phyloP scores from a whole-genome alignment of 2,888 invertebrate species.

The Sclerodermus sp. region DNA sequence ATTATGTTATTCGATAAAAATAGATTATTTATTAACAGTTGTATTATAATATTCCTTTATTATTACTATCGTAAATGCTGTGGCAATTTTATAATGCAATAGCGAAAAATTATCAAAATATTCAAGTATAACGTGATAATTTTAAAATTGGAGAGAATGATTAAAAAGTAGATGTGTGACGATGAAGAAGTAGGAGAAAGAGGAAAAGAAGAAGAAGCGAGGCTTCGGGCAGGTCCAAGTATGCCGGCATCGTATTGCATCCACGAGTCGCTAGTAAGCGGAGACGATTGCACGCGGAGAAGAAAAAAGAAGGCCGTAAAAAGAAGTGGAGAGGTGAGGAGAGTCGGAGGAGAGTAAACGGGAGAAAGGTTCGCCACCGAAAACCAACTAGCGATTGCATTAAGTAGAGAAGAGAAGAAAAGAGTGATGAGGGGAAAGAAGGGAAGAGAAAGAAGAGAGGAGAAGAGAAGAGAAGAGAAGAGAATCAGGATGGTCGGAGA shows the following conservation, averaged over 20 bases:
- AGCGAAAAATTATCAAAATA: too few species aligned
- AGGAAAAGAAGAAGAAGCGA: slow-evolving; percentile 6
- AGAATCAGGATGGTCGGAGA: neutral
- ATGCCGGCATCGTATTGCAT: slow-evolving; percentile 48
- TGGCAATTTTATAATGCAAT: too few species aligned
- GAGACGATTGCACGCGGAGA: slow-evolving; percentile 45
- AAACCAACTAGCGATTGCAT: slow-evolving; percentile 55
- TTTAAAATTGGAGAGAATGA: too few species aligned
- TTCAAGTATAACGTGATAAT: too few species aligned
- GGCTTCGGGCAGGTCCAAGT: slow-evolving; percentile 35
- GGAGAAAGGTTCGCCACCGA: slow-evolving; percentile 35
- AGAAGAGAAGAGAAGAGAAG: neutral
- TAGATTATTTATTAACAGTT: too few species aligned
- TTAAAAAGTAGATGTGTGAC: neutral
- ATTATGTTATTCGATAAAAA: too few species aligned
- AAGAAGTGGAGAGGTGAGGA: slow-evolving; percentile 17
- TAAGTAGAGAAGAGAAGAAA: slow-evolving; percentile 42
- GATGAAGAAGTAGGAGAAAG: neutral
- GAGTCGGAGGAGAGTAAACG: slow-evolving; percentile 13
- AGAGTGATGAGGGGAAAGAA: slow-evolving; percentile 12
- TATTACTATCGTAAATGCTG: too few species aligned
- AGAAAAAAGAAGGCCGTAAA: slow-evolving; percentile 9
- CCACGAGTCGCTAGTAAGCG: slow-evolving; percentile 47
- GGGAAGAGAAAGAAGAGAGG: slow-evolving; percentile 1
- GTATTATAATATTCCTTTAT: too few species aligned